Evolutionary conservation across 1,140 invertebrate species (phyloP).

Genomic region (Sogatella furcifera): DNA sequence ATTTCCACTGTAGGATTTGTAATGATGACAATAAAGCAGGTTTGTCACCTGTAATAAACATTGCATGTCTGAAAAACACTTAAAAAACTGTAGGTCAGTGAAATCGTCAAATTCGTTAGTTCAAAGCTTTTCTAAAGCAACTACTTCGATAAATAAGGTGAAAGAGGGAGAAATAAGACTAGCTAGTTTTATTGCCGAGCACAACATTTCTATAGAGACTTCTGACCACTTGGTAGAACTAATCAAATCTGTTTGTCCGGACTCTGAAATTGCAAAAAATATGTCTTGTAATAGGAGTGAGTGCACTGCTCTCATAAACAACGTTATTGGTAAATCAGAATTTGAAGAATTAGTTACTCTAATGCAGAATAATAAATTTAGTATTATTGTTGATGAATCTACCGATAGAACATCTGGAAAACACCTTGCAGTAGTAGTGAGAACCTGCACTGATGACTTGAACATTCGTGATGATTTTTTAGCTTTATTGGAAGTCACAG

Average conservation of each 20-base stretch:
- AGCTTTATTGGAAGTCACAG: slow-evolving; percentile 16
- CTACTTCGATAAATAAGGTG: not conserved
- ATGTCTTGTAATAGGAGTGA: slow-evolving; percentile 10
- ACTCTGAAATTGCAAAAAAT: slow-evolving; percentile 10
- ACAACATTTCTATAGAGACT: slow-evolving; percentile 7
- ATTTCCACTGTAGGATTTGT: not conserved
- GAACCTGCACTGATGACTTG: slow-evolving; percentile 28
- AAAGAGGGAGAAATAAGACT: slow-evolving; percentile 5
- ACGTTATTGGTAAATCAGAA: slow-evolving; percentile 21
- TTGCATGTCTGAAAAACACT: not conserved
- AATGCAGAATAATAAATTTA: slow-evolving; percentile 21
- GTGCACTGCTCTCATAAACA: slow-evolving; percentile 17
- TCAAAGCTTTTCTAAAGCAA: not conserved
- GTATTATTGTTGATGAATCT: slow-evolving; percentile 25
- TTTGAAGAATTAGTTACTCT: slow-evolving; percentile 16
- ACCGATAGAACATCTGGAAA: slow-evolving; percentile 27
- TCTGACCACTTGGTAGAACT: slow-evolving; percentile 3
- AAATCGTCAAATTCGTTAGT: not conserved
- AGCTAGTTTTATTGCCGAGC: not conserved
- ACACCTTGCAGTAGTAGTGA: slow-evolving; percentile 21
- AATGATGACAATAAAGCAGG: not conserved
- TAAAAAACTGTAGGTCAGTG: not conserved
- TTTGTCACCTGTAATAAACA: slow-evolving; percentile 4
- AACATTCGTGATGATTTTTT: slow-evolving; percentile 21
- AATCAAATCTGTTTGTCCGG: not conserved